Evolutionary conservation across 2,888 invertebrate genomes (phyloP), one percentile per base, ranked within the genome.

Genomic region (Temnothorax unifasciatus): DNA sequence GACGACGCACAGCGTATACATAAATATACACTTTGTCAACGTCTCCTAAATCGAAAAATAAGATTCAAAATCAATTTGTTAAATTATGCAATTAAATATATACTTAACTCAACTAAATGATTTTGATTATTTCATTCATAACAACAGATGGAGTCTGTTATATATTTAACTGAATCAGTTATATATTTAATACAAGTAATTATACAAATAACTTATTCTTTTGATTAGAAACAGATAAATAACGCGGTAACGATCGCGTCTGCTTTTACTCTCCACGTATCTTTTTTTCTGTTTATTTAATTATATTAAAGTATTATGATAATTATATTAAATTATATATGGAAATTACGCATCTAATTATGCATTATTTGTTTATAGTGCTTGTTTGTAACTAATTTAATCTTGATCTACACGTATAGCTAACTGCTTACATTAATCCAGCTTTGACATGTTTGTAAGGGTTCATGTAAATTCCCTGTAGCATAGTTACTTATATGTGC

Each of bases 381-480:
- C 6, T 38, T 18, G 57, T 50, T 47, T 47, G 47, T 47, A 47
- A 71, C 54, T 71, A 79, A 71, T 71, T 59, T 71, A 59, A 71
- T 77, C 38, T 52, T 66, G 44, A 77, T 69, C 44, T 54, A 44
- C 57, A 47, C 47, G 38, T 54, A 68, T 54, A 68, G 68, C 38
- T 44, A 77, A 29, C 29, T 71, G 47, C 34, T 59, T 59, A 47
- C 59, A 79, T 71, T 71, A 81, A 81, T 81, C 79, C 34, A 71
- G 59, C 71, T 81, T 81, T 81, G 79, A 71, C 71, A 47, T 59
- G 34, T 81, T 71, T 38, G 59, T 71, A 9, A 34, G 38, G 47
- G 34, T 47, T 81, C 79, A 34, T 38, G 71, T 59, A 81, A 81
- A 81, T 81, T 81, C 47, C 71, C 71, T 25, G 59, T 25, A 38